These are phyloP conservation scores for Lamellibrachia columna DNA, from an alignment of 2,888 invertebrate genomes.

Conservation along the genomic window DNA sequence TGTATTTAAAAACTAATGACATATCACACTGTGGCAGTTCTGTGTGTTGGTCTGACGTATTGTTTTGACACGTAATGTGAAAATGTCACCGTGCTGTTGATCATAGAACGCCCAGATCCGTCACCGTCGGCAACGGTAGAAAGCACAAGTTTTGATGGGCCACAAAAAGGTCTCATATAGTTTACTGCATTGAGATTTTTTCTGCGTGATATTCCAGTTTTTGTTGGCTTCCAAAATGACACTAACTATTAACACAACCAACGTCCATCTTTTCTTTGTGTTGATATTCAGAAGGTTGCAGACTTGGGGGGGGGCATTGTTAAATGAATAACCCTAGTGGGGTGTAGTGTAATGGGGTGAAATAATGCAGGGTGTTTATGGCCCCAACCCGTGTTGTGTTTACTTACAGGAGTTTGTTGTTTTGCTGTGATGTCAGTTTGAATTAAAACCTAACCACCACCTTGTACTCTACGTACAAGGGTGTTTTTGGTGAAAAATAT, in stretches of 20 bases:
- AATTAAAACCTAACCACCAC: background rate
- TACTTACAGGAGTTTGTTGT: background rate
- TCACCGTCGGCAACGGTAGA: background rate
- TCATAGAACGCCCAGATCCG: background rate
- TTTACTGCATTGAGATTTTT: background rate
- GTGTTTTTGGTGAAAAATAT: background rate
- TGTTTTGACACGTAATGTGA: background rate
- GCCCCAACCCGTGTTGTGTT: background rate
- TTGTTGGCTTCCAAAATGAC: constrained; percentile 3
- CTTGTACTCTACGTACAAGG: background rate
- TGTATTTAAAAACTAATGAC: background rate
- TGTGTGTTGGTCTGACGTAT: background rate
- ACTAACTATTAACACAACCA: background rate
- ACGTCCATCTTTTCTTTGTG: background rate
- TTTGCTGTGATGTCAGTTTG: background rate
- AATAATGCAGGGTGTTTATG: background rate
- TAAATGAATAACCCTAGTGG: background rate
- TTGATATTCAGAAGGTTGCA: background rate
- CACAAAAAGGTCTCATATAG: background rate
- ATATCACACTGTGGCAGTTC: background rate
- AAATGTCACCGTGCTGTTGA: background rate
- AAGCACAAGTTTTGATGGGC: background rate
- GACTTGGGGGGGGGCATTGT: background rate
- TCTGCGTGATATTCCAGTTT: background rate
- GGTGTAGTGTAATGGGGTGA: background rate